A percentile compares a stretch with the other conserved stretches of the same genome.
Conservation (phyloP, 2,113 vertebrate genomes). For the Suncus etruscus region DNA sequence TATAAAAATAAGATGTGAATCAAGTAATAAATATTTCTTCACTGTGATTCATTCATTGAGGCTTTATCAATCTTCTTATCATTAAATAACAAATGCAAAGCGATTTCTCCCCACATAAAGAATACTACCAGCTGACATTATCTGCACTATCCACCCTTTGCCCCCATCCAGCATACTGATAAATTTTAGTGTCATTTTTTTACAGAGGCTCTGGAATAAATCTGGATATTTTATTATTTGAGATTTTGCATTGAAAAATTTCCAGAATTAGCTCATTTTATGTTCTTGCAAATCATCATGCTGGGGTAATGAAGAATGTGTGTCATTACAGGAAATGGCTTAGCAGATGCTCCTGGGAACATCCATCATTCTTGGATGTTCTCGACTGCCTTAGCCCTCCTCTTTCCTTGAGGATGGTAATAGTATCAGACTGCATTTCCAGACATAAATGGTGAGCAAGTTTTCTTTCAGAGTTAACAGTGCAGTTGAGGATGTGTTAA, state of each 20-base stretch:
- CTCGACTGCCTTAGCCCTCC: background rate
- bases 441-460: background rate
- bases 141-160: background rate
- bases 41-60: background rate
- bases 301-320: constrained; percentile 64
- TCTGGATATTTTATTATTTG: constrained; percentile 73
- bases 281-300: constrained; percentile 75
- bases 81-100: constrained; percentile 75
- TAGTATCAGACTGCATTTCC: background rate
- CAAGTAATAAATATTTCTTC: constrained; percentile 22
- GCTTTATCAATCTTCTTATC: constrained; percentile 44
- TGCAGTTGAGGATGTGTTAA: background rate
- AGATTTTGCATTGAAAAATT: constrained; percentile 72
- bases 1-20: constrained; percentile 34
- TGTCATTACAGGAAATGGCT: constrained; percentile 13
- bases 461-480: background rate
- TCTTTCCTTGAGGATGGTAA: background rate
- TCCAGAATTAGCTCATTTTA: constrained; percentile 73
- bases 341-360: constrained; percentile 51
- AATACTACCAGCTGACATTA: constrained; percentile 67
- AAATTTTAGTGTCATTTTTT: constrained; percentile 73
- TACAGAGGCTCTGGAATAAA: constrained; percentile 60
- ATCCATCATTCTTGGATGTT: constrained; percentile 40
- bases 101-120: constrained; percentile 42
- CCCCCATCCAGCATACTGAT: constrained; percentile 65